phyloP scores from a whole-genome alignment of 2,888 invertebrate genomes.

The Pandemis heparana region DNA sequence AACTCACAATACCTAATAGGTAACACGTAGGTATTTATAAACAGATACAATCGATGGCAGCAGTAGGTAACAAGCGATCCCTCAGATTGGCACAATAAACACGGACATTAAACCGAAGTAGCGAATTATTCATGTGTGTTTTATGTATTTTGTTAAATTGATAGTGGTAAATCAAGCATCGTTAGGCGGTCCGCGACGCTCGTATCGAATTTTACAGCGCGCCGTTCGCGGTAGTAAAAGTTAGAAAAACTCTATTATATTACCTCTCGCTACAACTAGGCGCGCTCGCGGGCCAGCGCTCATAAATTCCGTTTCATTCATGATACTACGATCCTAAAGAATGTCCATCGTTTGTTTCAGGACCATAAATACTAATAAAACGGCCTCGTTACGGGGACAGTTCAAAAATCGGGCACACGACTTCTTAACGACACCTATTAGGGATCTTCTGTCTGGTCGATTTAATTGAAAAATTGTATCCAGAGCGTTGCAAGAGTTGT shows the following conservation, averaged over 20 bases:
- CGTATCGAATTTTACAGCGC: constrained; percentile 81
- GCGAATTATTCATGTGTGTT: constrained; percentile 70
- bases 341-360: constrained; percentile 75
- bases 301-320: constrained; percentile 82
- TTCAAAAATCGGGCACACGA: constrained; percentile 85
- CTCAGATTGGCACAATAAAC: constrained; percentile 63
- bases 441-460: constrained; percentile 84
- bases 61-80: constrained; percentile 39
- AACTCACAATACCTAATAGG: constrained; percentile 74
- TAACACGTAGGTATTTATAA: constrained; percentile 54
- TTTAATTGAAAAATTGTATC: constrained; percentile 86
- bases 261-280: constrained; percentile 62
- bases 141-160: constrained; percentile 75
- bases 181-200: constrained; percentile 72
- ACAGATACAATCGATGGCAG: constrained; percentile 37
- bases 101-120: constrained; percentile 63
- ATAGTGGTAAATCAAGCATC: constrained; percentile 81
- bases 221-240: constrained; percentile 75
- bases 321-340: constrained; percentile 68
- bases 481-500: constrained; percentile 82
- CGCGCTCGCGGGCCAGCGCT: constrained; percentile 60
- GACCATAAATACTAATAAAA: constrained; percentile 84
- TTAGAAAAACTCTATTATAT: constrained; percentile 79
- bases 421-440: constrained; percentile 86
- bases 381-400: constrained; percentile 81